A percentile compares a stretch with the other conserved stretches of the same genome.
Conservation (phyloP, 2,888 invertebrate species). For the Ophioninae sp. region DNA sequence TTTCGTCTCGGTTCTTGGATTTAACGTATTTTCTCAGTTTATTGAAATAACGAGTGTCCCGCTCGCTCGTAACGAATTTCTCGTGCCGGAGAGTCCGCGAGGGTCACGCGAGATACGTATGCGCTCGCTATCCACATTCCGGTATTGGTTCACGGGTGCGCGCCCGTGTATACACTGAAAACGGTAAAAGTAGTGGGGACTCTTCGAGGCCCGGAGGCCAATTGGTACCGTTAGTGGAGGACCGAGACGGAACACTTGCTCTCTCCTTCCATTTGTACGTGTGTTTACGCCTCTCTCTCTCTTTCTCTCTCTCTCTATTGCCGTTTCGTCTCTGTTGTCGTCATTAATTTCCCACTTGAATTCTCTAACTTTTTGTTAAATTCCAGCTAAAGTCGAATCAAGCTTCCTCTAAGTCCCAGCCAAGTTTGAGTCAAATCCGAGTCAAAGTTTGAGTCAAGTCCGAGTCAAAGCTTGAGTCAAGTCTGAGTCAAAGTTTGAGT, state of each 20-base stretch:
- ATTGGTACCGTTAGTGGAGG: slow-evolving; percentile 56
- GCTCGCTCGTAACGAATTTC: neutral
- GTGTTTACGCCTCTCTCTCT: too few species aligned
- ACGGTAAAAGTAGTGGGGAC: slow-evolving; percentile 16
- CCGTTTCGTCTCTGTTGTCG: neutral
- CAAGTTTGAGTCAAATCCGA: too few species aligned
- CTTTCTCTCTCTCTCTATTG: too few species aligned
- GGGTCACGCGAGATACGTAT: slow-evolving; percentile 27
- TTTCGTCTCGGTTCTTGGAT: neutral
- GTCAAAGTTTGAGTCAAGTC: too few species aligned
- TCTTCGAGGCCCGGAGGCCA: slow-evolving; percentile 40
- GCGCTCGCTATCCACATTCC: slow-evolving; percentile 34
- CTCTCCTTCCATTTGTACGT: slow-evolving; percentile 23
- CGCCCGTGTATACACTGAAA: slow-evolving; percentile 7
- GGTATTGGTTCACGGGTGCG: slow-evolving; percentile 26
- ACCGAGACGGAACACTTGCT: slow-evolving; percentile 37
- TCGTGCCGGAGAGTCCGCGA: neutral
- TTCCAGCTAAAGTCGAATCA: too few species aligned
- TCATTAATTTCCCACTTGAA: too few species aligned
- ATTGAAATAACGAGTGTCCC: neutral
- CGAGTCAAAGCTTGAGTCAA: too few species aligned
- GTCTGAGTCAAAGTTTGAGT: too few species aligned
- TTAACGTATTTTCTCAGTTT: neutral
- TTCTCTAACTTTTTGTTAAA: too few species aligned
- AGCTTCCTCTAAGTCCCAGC: too few species aligned